Percentiles rank a stretch among this genome's conserved stretches.
Evolutionary conservation across 2,797 vertebrate genomes (phyloP).

Genomic region (Anguilla pacifica): DNA sequence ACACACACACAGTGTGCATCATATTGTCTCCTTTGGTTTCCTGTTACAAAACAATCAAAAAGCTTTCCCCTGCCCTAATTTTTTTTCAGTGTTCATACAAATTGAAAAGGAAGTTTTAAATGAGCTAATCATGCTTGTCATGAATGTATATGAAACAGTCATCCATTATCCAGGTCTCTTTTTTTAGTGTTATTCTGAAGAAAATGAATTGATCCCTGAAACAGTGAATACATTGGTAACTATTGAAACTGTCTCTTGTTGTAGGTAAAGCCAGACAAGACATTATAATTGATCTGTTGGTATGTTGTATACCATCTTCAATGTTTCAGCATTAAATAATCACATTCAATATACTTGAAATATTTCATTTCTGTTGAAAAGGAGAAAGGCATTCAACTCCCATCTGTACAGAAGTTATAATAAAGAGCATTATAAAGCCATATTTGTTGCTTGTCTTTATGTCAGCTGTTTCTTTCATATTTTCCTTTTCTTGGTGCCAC

Average conservation of each 20-base stretch:
- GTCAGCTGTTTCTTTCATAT: not conserved
- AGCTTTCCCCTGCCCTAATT: too few relatives aligned
- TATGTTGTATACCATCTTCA: not conserved
- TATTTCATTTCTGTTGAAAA: not conserved
- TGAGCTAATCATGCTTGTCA: too few relatives aligned
- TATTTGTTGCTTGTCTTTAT: not conserved
- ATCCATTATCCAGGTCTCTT: not conserved
- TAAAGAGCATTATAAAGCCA: not conserved
- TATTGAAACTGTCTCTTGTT: not conserved
- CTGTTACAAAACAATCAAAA: not conserved
- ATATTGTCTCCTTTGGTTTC: not conserved
- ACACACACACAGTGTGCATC: slow-evolving; percentile 22
- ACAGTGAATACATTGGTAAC: not conserved
- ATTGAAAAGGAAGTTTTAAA: too few relatives aligned
- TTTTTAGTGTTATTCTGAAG: not conserved
- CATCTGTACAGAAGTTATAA: not conserved
- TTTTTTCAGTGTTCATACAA: too few relatives aligned
- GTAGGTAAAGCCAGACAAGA: not conserved
- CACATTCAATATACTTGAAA: not conserved
- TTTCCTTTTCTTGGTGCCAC: slow-evolving; percentile 59
- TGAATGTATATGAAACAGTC: too few relatives aligned
- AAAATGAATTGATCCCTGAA: not conserved
- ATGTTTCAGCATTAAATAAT: not conserved
- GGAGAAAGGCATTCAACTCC: not conserved
- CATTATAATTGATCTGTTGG: not conserved